Conservation (phyloP, 2,797 vertebrate species). For the Leptodactylus fallax region DNA sequence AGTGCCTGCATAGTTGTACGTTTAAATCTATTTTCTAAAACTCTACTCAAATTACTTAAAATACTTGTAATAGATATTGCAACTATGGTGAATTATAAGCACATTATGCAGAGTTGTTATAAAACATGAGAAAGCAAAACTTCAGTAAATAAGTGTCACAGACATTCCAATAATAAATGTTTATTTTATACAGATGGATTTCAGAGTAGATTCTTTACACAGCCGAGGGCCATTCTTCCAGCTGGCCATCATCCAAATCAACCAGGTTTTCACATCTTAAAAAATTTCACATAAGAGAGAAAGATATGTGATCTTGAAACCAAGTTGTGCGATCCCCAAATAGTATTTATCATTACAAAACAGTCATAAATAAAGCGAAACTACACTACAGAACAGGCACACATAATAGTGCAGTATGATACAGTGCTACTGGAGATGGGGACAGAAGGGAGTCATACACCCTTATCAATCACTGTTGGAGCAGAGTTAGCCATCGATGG, state of each 20-base stretch:
- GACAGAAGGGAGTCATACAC: neutral
- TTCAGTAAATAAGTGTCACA: no score
- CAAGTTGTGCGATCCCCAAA: constrained; percentile 37
- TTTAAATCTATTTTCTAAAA: no score
- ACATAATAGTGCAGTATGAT: constrained; percentile 65
- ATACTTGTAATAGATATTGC: no score
- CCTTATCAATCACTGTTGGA: constrained; percentile 35
- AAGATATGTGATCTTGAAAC: constrained; percentile 26
- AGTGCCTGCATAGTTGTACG: no score
- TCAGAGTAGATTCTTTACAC: constrained; percentile 2
- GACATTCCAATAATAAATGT: constrained; percentile 18
- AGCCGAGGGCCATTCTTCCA: neutral
- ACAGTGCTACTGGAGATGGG: constrained; percentile 17
- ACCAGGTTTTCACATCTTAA: constrained; percentile 64
- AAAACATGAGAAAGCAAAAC: no score
- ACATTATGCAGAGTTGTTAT: no score
- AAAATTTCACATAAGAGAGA: constrained; percentile 45
- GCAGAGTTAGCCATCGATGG: neutral
- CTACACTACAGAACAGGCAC: constrained; percentile 64
- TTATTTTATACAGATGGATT: constrained; percentile 33
- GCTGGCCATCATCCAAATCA: constrained; percentile 15
- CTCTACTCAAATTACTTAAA: no score
- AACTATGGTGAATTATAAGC: no score
- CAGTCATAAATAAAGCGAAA: constrained; percentile 55
- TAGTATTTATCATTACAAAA: constrained; percentile 45